Base-by-base conservation (phyloP, 2,888 invertebrate species). In the Troides helena region DNA sequence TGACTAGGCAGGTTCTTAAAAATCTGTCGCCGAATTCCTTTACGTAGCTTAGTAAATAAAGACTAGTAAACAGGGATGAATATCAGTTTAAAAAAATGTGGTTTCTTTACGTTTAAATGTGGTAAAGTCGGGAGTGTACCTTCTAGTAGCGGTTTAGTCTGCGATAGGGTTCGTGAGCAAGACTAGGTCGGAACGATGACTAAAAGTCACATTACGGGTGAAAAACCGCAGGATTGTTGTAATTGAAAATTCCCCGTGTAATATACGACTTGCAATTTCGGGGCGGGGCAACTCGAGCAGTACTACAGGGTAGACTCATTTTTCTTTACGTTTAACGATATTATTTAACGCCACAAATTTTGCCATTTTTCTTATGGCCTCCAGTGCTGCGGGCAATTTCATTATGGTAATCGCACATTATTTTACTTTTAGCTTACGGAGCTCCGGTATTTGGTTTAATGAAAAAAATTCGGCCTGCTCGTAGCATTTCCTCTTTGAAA, bases 231-330 rank as follows among this genome's bases (percentile, higher is more conserved):
- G 88, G 89, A 90, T 91, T 90, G 89, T 84, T 82, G 90, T 92
- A 92, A 92, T 92, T 92, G 92, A 92, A 92, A 92, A 92, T 91
- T 92, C 91, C 86, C 88, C 84, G 88, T 86, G 86, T 90, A 90
- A 92, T 90, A 90, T 92, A 92, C 89, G 92, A 85, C 88, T 87
- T 85, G 89, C 92, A 92, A 92, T 92, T 92, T 91, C 87, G 87
- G 86, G 85, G 86, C 82, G 82, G 80, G 80, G 75, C 70, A 61
- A 65, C 64, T 61, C 65, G 74, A 74, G 74, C 80, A 80, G 84
- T 87, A 85, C 87, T 86, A 83, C 80, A 85, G 88, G 88, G 85
- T 82, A 76, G 78, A 76, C 78, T 83, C 88, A 89, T 90, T 90
- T 91, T 88, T 90, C 90, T 89, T 85, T 80, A 80, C 83, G 87